Evolutionary conservation across 1,140 invertebrate genomes (phyloP).

Genomic region (Nautilus pompilius): DNA sequence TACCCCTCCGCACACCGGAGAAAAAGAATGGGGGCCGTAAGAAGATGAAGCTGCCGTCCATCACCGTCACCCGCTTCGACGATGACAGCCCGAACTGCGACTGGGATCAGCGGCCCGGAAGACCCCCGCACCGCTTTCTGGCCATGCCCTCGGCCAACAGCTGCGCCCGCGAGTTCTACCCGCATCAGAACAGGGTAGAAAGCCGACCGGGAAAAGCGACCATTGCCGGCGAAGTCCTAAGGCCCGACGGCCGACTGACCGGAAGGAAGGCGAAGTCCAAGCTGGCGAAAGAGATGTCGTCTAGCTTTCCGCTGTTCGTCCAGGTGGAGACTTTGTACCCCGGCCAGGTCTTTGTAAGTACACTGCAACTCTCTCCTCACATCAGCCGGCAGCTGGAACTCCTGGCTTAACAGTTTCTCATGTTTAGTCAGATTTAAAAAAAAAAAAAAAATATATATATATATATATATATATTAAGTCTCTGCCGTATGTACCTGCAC

Average conservation of each 20-base stretch:
- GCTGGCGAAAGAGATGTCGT: constrained; percentile 15
- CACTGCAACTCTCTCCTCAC: too few species aligned
- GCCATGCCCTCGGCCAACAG: not conserved
- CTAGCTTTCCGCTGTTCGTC: constrained; percentile 42
- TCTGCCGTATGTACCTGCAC: not conserved
- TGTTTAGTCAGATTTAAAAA: not conserved
- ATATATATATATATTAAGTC: not conserved
- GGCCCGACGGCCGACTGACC: not conserved
- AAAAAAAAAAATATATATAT: not conserved
- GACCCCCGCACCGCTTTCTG: constrained; percentile 1
- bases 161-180: not conserved
- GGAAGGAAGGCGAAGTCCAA: not conserved
- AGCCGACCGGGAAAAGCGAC: not conserved
- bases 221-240: too few species aligned
- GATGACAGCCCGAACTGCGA: too few species aligned
- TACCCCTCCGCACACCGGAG: constrained; percentile 9
- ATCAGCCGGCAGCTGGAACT: too few species aligned
- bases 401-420: not conserved
- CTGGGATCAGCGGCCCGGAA: not conserved
- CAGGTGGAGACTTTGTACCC: constrained; percentile 46
- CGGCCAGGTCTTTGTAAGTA: constrained; percentile 48
- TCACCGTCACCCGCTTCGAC: too few species aligned
- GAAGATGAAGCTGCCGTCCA: too few species aligned
- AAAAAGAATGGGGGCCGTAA: not conserved
- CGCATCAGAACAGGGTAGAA: constrained; percentile 16